Base-by-base conservation (phyloP, 2,888 invertebrate genomes). In the Oligia strigilis region DNA sequence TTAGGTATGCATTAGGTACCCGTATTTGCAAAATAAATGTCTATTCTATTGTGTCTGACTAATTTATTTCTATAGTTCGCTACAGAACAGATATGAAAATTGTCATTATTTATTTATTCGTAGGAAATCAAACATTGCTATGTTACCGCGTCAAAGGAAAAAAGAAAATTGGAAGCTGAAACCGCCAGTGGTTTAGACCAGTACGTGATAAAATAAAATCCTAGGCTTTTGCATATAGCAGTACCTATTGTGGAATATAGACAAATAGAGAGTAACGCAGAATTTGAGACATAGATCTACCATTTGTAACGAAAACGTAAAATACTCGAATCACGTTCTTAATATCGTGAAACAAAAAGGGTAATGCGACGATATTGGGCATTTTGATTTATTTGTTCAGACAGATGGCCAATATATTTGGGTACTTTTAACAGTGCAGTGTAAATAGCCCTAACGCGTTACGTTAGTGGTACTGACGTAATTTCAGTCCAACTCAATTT, bases 311-410 rank as follows among this genome's bases (percentile, higher is more conserved):
- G 71, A 83, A 66, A 73, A 72, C 76, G 78, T 79, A 87, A 89
- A 86, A 90, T 36, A 88, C 91, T 83, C 88, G 87, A 72, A 83
- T 94, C 95, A 95, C 95, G 95, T 95, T 92, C 91, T 92, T 93
- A 94, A 95, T 94, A 95, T 92, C 92, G 88, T 90, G 78, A 80
- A 90, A 89, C 90, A 90, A 90, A 91, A 87, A 88, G 86, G 86
- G 87, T 91, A 78, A 82, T 87, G 84, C 86, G 85, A 78, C 87
- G 88, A 90, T 93, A 94, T 93, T 91, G 92, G 89, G 86, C 62
- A 89, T 80, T 91, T 90, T 95, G 95, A 95, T 95, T 94, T 95
- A 95, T 95, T 90, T 90, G 87, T 88, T 85, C 90, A 71, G 71
- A 80, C 80, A 72, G 64, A 80, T 65, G n/a, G 43, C 23, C 67